phyloP scores from a whole-genome alignment of 2,113 vertebrate species.

The Podarcis muralis region DNA sequence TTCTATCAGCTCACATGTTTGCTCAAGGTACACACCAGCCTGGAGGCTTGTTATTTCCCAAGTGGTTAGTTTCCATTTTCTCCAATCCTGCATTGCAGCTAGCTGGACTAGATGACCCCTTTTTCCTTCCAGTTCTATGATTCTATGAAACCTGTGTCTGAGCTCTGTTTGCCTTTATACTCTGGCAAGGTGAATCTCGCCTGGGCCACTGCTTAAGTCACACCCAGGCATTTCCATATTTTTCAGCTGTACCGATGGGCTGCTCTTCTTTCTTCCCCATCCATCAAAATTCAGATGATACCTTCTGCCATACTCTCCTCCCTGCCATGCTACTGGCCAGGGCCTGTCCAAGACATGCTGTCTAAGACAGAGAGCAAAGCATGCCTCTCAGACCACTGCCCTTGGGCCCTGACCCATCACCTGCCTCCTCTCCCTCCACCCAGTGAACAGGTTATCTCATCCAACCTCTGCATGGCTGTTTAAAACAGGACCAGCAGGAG shows the following conservation, averaged over 20 bases:
- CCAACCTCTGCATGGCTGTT: no score
- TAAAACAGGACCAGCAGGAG: no score
- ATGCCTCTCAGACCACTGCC: no score
- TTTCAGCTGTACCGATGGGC: not conserved
- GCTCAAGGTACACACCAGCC: no score
- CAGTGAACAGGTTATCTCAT: no score
- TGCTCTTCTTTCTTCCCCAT: not conserved
- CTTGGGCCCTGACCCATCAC: no score
- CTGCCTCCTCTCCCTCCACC: no score
- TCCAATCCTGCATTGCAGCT: not conserved
- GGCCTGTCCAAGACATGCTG: no score
- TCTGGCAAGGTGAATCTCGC: not conserved
- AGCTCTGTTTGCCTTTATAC: not conserved
- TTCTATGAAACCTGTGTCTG: not conserved
- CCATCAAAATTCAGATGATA: not conserved
- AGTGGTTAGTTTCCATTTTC: not conserved
- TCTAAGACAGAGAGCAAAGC: no score
- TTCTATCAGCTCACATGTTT: not conserved
- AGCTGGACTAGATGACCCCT: no score
- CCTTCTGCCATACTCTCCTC: not conserved
- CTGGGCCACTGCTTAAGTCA: not conserved
- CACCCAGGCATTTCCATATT: not conserved
- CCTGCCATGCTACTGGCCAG: not conserved
- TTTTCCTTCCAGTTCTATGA: no score
- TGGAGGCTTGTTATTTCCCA: not conserved